These are phyloP conservation scores for Mormyrops attenuatus DNA, from an alignment of 2,797 vertebrate species.

Conservation along the genomic window DNA sequence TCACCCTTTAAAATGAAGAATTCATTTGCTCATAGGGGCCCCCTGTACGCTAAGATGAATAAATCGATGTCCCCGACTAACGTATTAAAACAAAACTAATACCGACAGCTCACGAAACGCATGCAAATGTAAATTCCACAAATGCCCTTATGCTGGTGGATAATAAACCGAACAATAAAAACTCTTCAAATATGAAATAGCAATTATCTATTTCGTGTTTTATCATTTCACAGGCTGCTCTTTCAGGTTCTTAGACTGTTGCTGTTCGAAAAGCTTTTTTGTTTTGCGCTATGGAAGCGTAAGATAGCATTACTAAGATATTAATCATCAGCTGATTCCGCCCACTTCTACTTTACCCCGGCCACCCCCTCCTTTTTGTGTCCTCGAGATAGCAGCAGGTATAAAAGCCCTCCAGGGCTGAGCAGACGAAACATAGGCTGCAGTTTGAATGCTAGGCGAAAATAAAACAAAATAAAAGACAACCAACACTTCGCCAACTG, in stretches of 20 bases:
- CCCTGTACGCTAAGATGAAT: neutral
- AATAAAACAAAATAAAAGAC: slow-evolving; percentile 7
- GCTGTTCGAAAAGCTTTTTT: neutral
- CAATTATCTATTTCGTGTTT: neutral
- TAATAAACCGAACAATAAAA: neutral
- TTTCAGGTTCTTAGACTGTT: neutral
- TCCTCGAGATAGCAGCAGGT: slow-evolving; percentile 24
- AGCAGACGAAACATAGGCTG: slow-evolving; percentile 12
- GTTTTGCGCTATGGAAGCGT: neutral
- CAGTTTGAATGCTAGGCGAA: neutral
- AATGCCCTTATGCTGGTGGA: neutral
- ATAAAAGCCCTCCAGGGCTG: slow-evolving; percentile 33
- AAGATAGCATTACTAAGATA: slow-evolving; percentile 2
- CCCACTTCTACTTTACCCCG: neutral
- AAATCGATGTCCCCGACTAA: neutral
- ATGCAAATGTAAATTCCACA: neutral
- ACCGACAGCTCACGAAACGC: neutral
- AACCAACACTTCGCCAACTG: neutral
- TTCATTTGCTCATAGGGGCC: neutral
- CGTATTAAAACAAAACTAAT: neutral
- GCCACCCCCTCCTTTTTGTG: slow-evolving; percentile 1
- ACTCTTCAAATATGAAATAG: neutral
- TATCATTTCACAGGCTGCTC: neutral
- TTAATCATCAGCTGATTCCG: slow-evolving; percentile 21
- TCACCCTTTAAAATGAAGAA: neutral